Evolutionary conservation across 2,113 vertebrate species (phyloP).

Genomic region (Tonatia bakeri): DNA sequence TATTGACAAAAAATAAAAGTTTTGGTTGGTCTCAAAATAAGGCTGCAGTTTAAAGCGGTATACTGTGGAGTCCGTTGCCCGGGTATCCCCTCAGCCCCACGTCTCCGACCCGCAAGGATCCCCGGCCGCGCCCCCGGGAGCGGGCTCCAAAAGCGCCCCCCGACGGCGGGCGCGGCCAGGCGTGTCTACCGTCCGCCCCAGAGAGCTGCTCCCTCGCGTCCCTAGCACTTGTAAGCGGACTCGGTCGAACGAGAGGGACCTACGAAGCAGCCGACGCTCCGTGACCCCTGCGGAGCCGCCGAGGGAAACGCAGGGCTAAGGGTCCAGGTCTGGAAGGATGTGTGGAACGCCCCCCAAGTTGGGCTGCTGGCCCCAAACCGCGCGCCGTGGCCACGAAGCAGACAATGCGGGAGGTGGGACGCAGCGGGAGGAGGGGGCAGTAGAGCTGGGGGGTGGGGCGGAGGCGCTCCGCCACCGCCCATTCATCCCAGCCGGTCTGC

Average conservation of each 20-base stretch:
- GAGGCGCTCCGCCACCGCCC: neutral
- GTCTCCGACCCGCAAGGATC: neutral
- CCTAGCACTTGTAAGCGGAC: neutral
- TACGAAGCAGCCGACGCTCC: neutral
- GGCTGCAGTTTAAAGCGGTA: neutral
- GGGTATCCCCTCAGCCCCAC: neutral
- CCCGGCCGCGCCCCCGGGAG: neutral
- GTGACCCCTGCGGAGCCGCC: fast-evolving
- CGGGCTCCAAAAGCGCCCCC: neutral
- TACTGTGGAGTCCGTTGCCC: neutral
- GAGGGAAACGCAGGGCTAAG: fast-evolving
- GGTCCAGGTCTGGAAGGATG: too few species aligned
- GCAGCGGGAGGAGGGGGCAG: neutral
- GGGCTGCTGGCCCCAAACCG: fast-evolving
- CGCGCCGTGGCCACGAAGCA: neutral
- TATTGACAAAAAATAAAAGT: neutral
- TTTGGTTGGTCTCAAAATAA: neutral
- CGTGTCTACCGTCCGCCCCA: neutral
- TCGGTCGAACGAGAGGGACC: neutral
- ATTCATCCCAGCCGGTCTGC: neutral
- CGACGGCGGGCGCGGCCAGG: neutral
- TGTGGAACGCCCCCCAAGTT: neutral
- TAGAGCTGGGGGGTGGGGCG: neutral
- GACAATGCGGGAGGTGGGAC: neutral
- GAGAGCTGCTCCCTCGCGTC: neutral